Evolutionary conservation across 2,888 invertebrate genomes (phyloP), one percentile per base, ranked within the genome.

Genomic region (Blastobasis adustella): DNA sequence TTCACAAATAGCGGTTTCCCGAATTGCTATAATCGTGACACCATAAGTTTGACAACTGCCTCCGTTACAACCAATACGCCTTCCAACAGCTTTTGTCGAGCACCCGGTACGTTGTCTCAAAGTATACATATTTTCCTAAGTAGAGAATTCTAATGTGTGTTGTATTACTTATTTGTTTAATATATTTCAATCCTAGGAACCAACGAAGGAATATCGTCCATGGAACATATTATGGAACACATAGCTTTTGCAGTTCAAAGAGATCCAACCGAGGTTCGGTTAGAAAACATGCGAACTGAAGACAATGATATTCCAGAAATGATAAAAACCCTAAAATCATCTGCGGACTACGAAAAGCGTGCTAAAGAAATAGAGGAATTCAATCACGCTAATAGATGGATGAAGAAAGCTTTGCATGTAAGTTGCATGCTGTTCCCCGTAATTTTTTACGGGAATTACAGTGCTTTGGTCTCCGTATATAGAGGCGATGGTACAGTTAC

Each of bases 311-410:
- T 91, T 9, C 79, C 87, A 23, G 63, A 82, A 38, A 84, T 93
- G 60, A 85, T 93, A n/a, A 76, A 89, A 0, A 85, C 89, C 7
- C 66, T 92, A 40, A 87, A 90, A 61, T 71, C 73, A 53, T 83
- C 88, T 56, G 77, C 89, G 0, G 87, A 93, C 54, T 92, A 91
- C 63, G 87, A 90, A 0, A 67, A 76, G 43, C 79, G 93, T 6
- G 77, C 73, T 45, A 69, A 69, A 54, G 83, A 81, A 7, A 82
- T 93, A 4, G 71, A 88, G 46, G 64, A 78, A n/a, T 94, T 91
- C 67, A 93, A 93, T 62, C 65, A 75, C 58, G 83, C 80, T 8
- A 95, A 95, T 73, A 86, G 94, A 50, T 96, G 95, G 95, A 92
- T 90, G 71, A 96, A 96, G 68, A 90, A 89, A 58, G 93, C 92